Conservation (phyloP, 92 coral and sea anemone species). For the Plumapathes pennacea region DNA sequence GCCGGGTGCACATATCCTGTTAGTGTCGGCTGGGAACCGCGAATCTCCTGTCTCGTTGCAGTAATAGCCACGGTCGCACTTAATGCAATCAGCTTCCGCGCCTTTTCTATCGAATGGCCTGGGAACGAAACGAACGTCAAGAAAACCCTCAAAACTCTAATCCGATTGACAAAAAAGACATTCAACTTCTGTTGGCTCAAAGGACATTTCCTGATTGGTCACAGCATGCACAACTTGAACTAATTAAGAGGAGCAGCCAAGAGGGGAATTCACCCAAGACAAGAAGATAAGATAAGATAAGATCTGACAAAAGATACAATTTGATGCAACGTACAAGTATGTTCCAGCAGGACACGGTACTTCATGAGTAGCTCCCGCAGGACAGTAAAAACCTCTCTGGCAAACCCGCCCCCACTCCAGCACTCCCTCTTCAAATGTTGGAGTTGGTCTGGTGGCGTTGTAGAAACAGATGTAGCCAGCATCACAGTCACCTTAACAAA, state of each 20-base stretch:
- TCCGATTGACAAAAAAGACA: too few species aligned
- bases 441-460: slow-evolving; percentile 72
- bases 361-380: slow-evolving; percentile 78
- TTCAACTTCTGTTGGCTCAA: too few species aligned
- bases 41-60: slow-evolving; percentile 80
- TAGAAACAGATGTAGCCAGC: slow-evolving; percentile 87
- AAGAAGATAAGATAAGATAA: too few species aligned
- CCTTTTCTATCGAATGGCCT: slow-evolving; percentile 54
- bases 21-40: too few species aligned
- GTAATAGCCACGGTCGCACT: slow-evolving; percentile 78
- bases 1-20: slow-evolving; percentile 71
- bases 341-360: slow-evolving; percentile 80
- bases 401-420: slow-evolving; percentile 91
- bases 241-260: too few species aligned
- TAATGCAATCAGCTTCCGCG: slow-evolving; percentile 45
- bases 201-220: too few species aligned
- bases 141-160: too few species aligned
- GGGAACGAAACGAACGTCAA: not conserved
- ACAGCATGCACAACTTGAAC: too few species aligned
- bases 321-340: slow-evolving; percentile 80
- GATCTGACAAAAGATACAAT: too few species aligned
- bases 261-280: too few species aligned
- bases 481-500: slow-evolving; percentile 80
- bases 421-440: slow-evolving; percentile 76
- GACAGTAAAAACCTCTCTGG: slow-evolving; percentile 73